Conservation (phyloP, 2,797 vertebrate genomes). For the Lophius americanus region DNA sequence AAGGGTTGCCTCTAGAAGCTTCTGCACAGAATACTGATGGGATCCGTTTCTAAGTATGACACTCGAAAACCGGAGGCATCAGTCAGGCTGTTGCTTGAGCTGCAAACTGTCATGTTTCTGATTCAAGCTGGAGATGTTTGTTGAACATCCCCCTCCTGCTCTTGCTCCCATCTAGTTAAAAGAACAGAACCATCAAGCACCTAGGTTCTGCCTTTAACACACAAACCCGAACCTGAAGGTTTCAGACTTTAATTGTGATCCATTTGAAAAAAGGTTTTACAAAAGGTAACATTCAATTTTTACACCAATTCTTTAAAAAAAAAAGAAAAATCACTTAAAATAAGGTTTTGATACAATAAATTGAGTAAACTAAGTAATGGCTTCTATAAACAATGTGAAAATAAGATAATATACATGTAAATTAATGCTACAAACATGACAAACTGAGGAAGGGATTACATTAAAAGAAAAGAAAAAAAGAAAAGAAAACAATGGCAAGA, state of each 20-base stretch:
- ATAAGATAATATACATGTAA: slow-evolving; percentile 93
- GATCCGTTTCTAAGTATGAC: no score
- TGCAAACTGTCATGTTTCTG: no score
- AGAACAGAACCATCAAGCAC: no score
- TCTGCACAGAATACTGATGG: no score
- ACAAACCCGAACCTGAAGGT: slow-evolving; percentile 77
- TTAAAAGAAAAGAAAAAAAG: slow-evolving; percentile 88
- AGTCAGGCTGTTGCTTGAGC: no score
- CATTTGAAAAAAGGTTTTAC: slow-evolving; percentile 98
- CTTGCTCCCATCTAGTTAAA: no score
- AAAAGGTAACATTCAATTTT: slow-evolving; percentile 98
- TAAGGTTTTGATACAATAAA: slow-evolving; percentile 96
- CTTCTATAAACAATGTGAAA: slow-evolving; percentile 94
- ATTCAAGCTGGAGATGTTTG: no score
- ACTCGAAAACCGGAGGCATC: no score
- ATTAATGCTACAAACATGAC: slow-evolving; percentile 75
- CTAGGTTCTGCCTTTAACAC: not conserved
- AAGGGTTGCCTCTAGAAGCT: no score
- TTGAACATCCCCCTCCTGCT: no score
- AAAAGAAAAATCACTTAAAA: slow-evolving; percentile 93
- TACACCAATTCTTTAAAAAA: slow-evolving; percentile 88
- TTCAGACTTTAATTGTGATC: slow-evolving; percentile 97
- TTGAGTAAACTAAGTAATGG: slow-evolving; percentile 94
- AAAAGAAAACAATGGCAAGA: slow-evolving; percentile 91
- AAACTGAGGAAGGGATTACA: slow-evolving; percentile 89